Evolutionary conservation across 2,888 invertebrate species (phyloP), one percentile per base, ranked within the genome.

Genomic region (Cephus rjabovi): DNA sequence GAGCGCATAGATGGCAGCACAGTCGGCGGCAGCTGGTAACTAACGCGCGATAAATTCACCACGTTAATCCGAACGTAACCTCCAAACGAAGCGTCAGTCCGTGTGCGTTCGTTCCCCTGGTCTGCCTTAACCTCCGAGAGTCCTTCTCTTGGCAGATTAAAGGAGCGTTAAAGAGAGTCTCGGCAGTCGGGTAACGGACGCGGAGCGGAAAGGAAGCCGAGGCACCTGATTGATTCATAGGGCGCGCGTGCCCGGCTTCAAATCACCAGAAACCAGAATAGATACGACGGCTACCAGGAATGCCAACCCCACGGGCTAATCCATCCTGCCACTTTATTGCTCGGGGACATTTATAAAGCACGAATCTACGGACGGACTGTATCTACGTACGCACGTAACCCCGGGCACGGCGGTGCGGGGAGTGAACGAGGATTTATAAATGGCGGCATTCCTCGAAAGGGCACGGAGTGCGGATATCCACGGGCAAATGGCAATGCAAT

Each of bases 201-300:
- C 74, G 34, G 37, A 68, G 68, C 73, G 73, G 11, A 71, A 34
- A 71, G 74, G 79, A n/a, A 30, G 30, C n/a, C 30, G 75, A 76
- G 79, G 76, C 83, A 86, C 81, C 82, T 90, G 89, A 91, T 91
- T 91, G 91, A 91, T 91, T 91, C 91, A 91, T 91, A 90, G 90
- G 88, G 88, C 90, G 90, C 91, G 91, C 91, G 91, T 91, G 91
- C 89, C 90, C 88, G 86, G 86, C 88, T 91, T 90, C 89, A 89
- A 91, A 91, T 91, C 91, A 90, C 91, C 88, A 90, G 91, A 91
- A 91, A 90, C 91, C 88, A 90, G 91, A 91, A 91, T 91, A 91
- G 91, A 91, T 90, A 86, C 87, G 85, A 80, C 83, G 88, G 86
- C 56, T 56, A 56, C 86, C 85, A 86, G 90, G 90, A 89, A 91